phyloP scores from a whole-genome alignment of 2,797 vertebrate genomes.

The Calcarius lapponicus region DNA sequence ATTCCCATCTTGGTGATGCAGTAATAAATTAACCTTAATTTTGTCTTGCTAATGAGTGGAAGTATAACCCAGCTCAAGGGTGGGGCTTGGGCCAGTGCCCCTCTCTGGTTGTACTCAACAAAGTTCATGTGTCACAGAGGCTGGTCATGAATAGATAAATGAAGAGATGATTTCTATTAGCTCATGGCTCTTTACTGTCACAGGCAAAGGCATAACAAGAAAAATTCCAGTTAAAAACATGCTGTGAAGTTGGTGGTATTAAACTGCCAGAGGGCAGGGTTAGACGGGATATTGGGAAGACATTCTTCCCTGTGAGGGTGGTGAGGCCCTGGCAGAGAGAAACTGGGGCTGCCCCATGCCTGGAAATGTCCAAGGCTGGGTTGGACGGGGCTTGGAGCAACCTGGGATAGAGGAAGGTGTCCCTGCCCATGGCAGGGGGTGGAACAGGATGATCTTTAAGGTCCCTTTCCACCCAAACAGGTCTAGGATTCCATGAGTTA shows the following conservation, averaged over 20 bases:
- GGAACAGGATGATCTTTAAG: not conserved
- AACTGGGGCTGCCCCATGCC: not conserved
- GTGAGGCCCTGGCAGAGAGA: not conserved
- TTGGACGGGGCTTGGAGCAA: accelerated
- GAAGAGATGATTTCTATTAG: not conserved
- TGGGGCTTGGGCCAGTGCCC: not conserved
- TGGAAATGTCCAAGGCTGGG: not conserved
- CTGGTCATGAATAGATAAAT: not conserved
- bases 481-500: not conserved
- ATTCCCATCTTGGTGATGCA: not conserved
- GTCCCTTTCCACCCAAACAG: not conserved
- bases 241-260: not conserved
- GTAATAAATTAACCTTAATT: not conserved
- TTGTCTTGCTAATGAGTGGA: not conserved
- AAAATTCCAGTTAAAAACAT: not conserved
- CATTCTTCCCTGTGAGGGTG: not conserved
- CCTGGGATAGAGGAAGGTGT: not conserved
- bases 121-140: not conserved
- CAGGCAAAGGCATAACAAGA: not conserved
- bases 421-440: not conserved
- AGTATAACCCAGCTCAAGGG: not conserved
- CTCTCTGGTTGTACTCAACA: not conserved
- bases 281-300: not conserved
- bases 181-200: not conserved
- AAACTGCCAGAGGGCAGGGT: not conserved